Conservation (phyloP, 2,888 invertebrate species). For the Cephus sareptanus region DNA sequence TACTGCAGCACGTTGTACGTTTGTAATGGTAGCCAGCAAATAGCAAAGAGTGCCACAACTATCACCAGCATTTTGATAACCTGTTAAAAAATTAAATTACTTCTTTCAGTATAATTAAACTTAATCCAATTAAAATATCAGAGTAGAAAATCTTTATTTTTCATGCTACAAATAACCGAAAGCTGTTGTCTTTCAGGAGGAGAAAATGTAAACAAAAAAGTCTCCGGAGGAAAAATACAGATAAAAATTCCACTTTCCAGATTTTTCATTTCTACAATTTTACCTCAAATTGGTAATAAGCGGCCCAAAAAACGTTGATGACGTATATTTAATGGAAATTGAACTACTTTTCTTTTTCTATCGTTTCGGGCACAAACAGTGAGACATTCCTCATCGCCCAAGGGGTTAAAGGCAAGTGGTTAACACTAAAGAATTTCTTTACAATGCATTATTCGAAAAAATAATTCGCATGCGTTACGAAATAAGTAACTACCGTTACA, state of each 20-base stretch:
- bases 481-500: not conserved
- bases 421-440: not conserved
- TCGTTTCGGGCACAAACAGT: no score
- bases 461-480: not conserved
- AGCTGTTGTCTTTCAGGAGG: not conserved
- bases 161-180: not conserved
- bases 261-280: no score
- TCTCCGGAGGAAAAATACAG: no score
- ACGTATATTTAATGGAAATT: no score
- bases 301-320: no score
- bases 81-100: constrained; percentile 65
- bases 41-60: constrained; percentile 82
- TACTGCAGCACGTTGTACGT: constrained; percentile 79
- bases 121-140: not conserved
- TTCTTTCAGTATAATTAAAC: not conserved
- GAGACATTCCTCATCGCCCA: no score
- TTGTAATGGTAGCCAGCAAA: constrained; percentile 87
- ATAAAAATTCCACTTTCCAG: no score
- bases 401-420: not conserved
- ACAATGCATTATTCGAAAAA: no score
- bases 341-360: no score
- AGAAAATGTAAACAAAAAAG: not conserved
- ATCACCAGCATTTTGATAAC: constrained; percentile 91
- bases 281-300: no score
- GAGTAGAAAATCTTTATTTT: not conserved